These are phyloP conservation scores for Galeruca laticollis DNA, from an alignment of 2,888 invertebrate species.

Conservation along the genomic window DNA sequence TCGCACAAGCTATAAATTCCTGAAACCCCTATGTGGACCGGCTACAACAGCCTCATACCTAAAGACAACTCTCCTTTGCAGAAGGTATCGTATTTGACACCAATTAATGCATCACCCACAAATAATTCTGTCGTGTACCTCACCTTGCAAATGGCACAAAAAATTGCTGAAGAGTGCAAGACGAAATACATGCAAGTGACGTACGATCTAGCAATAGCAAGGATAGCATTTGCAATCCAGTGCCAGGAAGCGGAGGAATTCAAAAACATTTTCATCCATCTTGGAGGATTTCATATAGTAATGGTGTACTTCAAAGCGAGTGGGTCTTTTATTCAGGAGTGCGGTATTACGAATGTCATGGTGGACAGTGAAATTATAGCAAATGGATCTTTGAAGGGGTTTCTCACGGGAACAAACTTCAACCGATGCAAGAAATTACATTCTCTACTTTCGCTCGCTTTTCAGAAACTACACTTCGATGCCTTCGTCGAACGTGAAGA, in stretches of 20 bases:
- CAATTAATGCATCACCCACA: conserved; percentile 57
- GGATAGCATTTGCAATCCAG: conserved; percentile 52
- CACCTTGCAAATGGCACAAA: conserved; percentile 12
- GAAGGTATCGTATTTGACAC: conserved; percentile 54
- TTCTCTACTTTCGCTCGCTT: conserved; percentile 23
- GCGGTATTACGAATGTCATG: conserved; percentile 24
- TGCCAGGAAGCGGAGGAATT: conserved; percentile 47
- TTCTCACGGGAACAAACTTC: conserved; percentile 31
- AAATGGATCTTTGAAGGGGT: conserved; percentile 29
- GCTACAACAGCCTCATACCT: conserved; percentile 5
- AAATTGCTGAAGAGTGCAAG: conserved; percentile 17
- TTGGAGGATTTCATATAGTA: conserved; percentile 55
- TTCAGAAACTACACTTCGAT: conserved; percentile 16
- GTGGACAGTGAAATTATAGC: conserved; percentile 25
- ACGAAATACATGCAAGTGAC: conserved; percentile 16
- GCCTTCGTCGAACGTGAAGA: neutral
- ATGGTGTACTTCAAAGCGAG: conserved; percentile 49
- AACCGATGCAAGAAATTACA: conserved; percentile 36
- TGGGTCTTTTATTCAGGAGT: conserved; percentile 37
- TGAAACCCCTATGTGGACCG: conserved; percentile 19
- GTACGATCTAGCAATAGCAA: conserved; percentile 45
- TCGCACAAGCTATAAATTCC: conserved; percentile 22
- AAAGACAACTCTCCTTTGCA: conserved; percentile 3
- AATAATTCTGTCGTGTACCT: conserved; percentile 41
- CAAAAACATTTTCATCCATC: conserved; percentile 52